Percentiles rank a stretch among this genome's conserved stretches.
These are phyloP conservation scores for Anguilla marmorata DNA, from an alignment of 2,797 vertebrate genomes.

Conservation along the genomic window DNA sequence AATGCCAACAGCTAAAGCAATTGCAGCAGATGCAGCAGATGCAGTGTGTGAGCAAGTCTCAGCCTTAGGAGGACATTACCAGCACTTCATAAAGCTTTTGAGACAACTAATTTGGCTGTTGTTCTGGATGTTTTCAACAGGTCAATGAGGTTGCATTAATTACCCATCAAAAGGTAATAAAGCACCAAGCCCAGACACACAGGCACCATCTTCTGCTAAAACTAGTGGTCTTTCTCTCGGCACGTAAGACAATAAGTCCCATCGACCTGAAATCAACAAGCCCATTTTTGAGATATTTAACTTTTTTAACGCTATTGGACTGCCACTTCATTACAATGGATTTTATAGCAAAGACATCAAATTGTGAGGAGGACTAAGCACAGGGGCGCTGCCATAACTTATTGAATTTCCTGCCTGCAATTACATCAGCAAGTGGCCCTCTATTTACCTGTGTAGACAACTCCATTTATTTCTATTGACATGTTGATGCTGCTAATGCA, in stretches of 20 bases:
- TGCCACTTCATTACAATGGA: conserved; percentile 88
- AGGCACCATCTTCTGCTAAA: conserved; percentile 57
- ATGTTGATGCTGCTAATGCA: conserved; percentile 99
- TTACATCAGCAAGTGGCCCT: conserved; percentile 84
- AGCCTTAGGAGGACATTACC: not conserved
- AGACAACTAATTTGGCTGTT: conserved; percentile 43
- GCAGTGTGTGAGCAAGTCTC: not conserved
- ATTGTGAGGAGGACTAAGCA: conserved; percentile 83
- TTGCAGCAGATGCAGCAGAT: not conserved
- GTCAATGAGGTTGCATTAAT: conserved; percentile 48
- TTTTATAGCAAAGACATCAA: conserved; percentile 94
- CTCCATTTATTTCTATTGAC: conserved; percentile 99
- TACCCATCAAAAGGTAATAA: conserved; percentile 65
- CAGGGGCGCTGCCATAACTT: conserved; percentile 87
- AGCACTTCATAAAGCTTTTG: conserved; percentile 27
- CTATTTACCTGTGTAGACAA: conserved; percentile 99
- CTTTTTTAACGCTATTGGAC: conserved; percentile 80
- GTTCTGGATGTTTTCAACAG: conserved; percentile 47
- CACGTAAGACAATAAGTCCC: conserved; percentile 69
- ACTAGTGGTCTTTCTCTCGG: conserved; percentile 50
- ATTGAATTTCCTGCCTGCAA: conserved; percentile 92
- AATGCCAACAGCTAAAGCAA: not conserved
- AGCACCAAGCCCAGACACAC: conserved; percentile 51
- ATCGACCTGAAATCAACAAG: conserved; percentile 64
- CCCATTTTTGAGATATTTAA: conserved; percentile 73